A percentile compares a stretch with the other conserved stretches of the same genome.
These are phyloP conservation scores for Smithornis capensis DNA, from an alignment of 2,113 vertebrate genomes.

Conservation along the genomic window DNA sequence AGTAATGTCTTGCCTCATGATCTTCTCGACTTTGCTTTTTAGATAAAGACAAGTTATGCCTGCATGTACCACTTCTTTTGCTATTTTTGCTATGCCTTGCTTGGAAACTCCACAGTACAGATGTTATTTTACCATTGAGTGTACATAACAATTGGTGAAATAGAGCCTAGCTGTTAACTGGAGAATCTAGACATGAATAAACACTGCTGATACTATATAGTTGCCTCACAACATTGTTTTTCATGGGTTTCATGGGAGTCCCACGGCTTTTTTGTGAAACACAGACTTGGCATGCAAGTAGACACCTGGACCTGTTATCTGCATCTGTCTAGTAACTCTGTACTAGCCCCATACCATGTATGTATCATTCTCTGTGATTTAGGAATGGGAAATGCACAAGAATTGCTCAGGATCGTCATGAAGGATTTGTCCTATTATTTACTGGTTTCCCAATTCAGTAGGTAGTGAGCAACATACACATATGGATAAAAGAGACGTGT, in stretches of 20 bases:
- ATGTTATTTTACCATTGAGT: not conserved
- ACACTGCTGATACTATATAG: not conserved
- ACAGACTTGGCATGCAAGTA: not conserved
- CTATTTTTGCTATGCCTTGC: not conserved
- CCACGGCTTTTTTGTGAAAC: not conserved
- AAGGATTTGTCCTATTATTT: not conserved
- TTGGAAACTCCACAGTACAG: not conserved
- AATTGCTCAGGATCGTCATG: not conserved
- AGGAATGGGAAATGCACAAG: not conserved
- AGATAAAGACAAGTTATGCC: not conserved
- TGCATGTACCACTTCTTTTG: not conserved
- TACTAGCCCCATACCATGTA: fast-evolving
- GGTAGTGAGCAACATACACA: not conserved
- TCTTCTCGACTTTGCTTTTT: not conserved
- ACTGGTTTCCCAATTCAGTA: not conserved
- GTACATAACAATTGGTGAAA: not conserved
- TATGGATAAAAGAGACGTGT: not conserved
- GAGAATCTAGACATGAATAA: not conserved
- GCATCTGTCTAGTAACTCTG: not conserved
- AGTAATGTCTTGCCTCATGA: not conserved
- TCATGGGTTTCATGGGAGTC: not conserved
- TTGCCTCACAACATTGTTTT: not conserved
- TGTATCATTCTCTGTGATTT: not conserved
- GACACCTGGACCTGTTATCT: not conserved
- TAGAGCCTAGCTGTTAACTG: not conserved